A percentile compares a stretch with the other conserved stretches of the same genome.
Evolutionary conservation across 2,888 invertebrate species (phyloP).

Genomic region (Embidobia sp.): DNA sequence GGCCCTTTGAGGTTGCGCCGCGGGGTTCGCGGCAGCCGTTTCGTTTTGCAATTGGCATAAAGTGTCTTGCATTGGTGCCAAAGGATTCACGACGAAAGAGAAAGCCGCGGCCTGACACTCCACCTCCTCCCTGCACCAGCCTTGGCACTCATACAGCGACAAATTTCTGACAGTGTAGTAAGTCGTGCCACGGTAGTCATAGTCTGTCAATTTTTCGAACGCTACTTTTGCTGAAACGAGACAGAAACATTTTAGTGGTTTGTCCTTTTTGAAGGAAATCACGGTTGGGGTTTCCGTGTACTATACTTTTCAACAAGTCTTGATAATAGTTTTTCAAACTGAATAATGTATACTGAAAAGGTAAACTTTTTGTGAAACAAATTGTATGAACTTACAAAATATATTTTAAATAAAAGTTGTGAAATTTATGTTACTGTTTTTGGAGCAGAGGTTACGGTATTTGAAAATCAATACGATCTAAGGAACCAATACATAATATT

Average conservation of each 20-base stretch:
- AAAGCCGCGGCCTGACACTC: conserved; percentile 96
- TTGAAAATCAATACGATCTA: too few species aligned
- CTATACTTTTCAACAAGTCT: too few species aligned
- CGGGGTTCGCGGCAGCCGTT: conserved; percentile 94
- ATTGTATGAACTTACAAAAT: too few species aligned
- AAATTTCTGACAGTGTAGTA: conserved; percentile 96
- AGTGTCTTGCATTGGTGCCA: conserved; percentile 95
- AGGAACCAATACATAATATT: too few species aligned
- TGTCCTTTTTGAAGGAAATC: too few species aligned
- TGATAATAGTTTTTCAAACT: too few species aligned
- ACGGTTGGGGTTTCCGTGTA: too few species aligned
- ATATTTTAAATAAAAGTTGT: too few species aligned
- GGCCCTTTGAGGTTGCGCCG: conserved; percentile 90
- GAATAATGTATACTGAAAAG: too few species aligned
- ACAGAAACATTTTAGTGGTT: background rate
- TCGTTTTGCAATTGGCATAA: conserved; percentile 95
- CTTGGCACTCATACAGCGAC: conserved; percentile 96
- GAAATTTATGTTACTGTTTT: too few species aligned
- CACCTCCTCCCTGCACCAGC: conserved; percentile 96
- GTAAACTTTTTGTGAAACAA: too few species aligned
- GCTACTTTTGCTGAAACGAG: conserved; percentile 89
- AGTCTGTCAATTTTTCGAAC: conserved; percentile 96
- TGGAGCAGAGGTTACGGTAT: too few species aligned
- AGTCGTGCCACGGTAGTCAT: conserved; percentile 94
- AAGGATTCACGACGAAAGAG: conserved; percentile 95